Percentiles rank a stretch among this genome's conserved stretches.
phyloP scores from a whole-genome alignment of 2,113 vertebrate species.

The Clupea harengus region DNA sequence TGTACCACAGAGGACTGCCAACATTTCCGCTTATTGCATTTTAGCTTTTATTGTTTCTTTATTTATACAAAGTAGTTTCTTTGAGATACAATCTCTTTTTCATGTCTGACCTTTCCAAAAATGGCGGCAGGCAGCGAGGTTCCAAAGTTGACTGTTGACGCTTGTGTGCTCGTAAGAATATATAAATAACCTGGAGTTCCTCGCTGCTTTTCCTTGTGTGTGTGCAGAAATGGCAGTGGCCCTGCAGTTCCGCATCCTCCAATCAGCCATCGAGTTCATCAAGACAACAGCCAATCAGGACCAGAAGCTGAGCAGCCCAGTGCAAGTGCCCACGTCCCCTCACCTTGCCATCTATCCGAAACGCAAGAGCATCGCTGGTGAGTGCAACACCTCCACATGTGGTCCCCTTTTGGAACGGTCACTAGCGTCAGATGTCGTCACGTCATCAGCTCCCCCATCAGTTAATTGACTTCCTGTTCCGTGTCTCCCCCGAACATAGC shows the following conservation, averaged over 20 bases:
- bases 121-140: neutral
- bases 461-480: neutral
- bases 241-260: constrained; percentile 89
- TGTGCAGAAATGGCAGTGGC: constrained; percentile 86
- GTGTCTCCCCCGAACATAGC: neutral
- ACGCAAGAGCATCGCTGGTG: constrained; percentile 87
- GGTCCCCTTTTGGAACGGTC: neutral
- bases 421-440: neutral
- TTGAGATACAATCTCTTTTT: neutral
- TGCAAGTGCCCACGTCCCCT: constrained; percentile 58
- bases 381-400: constrained; percentile 49
- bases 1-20: neutral
- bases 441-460: neutral
- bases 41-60: neutral
- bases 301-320: constrained; percentile 69
- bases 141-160: neutral
- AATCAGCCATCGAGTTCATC: constrained; percentile 91
- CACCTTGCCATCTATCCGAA: constrained; percentile 81
- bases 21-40: neutral
- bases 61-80: no score
- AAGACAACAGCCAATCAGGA: constrained; percentile 87
- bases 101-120: neutral
- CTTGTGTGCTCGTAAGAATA: neutral
- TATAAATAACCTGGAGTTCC: neutral
- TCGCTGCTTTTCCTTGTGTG: neutral